These are phyloP conservation scores for Bradynema listronoti DNA, from an alignment of 1,140 invertebrate species.

Conservation along the genomic window DNA sequence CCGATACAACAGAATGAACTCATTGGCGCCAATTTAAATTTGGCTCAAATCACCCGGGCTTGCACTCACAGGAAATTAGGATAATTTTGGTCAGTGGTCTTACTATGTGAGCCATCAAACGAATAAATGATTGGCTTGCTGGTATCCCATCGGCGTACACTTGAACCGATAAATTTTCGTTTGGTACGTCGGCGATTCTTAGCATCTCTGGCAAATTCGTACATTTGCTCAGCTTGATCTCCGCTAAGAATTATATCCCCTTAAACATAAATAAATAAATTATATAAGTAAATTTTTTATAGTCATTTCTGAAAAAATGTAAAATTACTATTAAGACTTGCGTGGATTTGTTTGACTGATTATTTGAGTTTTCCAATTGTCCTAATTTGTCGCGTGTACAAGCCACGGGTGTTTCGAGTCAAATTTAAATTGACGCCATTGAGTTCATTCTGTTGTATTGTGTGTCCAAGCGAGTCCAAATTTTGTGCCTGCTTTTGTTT, in stretches of 20 bases:
- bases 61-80: too few species aligned
- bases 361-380: too few species aligned
- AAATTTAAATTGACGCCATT: too few species aligned
- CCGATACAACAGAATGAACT: not conserved
- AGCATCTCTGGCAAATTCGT: constrained; percentile 29
- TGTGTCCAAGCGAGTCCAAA: too few species aligned
- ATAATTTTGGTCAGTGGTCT: too few species aligned
- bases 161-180: constrained; percentile 57
- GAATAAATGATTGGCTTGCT: constrained; percentile 54
- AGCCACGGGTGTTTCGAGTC: too few species aligned
- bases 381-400: too few species aligned
- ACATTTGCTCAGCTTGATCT: constrained; percentile 51
- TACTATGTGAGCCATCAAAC: constrained; percentile 59
- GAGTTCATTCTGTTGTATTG: too few species aligned
- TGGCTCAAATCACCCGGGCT: too few species aligned
- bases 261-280: constrained; percentile 27
- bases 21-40: not conserved
- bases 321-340: too few species aligned
- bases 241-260: constrained; percentile 56
- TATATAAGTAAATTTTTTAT: constrained; percentile 9
- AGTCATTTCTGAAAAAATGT: not conserved
- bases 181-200: constrained; percentile 43
- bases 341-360: too few species aligned
- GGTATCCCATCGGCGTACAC: constrained; percentile 54
- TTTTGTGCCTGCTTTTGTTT: too few species aligned